These are phyloP conservation scores for Miichthys miiuy DNA, from an alignment of 2,797 vertebrate species.

Conservation along the genomic window DNA sequence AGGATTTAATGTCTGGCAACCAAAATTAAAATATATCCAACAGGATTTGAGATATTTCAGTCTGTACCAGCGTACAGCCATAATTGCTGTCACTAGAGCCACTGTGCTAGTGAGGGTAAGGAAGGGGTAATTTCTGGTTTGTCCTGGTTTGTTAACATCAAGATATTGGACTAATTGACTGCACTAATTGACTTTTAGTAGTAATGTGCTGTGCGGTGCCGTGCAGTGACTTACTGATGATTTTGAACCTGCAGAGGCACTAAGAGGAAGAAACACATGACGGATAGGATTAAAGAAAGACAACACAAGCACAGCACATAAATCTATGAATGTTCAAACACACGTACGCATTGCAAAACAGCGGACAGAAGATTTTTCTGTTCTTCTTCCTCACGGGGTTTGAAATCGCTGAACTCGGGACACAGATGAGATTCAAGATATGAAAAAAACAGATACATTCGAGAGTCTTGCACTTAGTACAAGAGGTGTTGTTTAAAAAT, in stretches of 20 bases:
- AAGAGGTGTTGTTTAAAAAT: slow-evolving; percentile 71
- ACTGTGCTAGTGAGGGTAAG: background rate
- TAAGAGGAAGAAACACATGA: background rate
- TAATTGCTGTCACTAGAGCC: background rate
- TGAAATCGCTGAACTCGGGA: slow-evolving; percentile 33
- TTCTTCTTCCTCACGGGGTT: background rate
- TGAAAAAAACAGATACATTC: slow-evolving; percentile 22
- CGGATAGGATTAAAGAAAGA: background rate
- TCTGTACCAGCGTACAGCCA: background rate
- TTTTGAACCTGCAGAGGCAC: background rate
- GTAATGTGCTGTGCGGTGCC: background rate
- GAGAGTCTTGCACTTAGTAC: slow-evolving; percentile 35
- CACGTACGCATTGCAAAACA: background rate
- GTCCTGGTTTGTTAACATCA: background rate
- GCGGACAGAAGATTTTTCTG: background rate
- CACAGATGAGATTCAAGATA: slow-evolving; percentile 48
- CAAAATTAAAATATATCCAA: background rate
- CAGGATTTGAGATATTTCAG: background rate
- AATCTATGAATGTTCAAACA: slow-evolving; percentile 23
- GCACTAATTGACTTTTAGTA: slow-evolving; percentile 20
- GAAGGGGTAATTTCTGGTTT: background rate
- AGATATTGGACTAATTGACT: slow-evolving; percentile 20
- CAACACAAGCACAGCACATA: background rate
- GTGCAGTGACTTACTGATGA: slow-evolving; percentile 25
- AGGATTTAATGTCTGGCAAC: too few relatives aligned